Base-by-base conservation (phyloP, 2,797 vertebrate species). In the Coregonus sp. region DNA sequence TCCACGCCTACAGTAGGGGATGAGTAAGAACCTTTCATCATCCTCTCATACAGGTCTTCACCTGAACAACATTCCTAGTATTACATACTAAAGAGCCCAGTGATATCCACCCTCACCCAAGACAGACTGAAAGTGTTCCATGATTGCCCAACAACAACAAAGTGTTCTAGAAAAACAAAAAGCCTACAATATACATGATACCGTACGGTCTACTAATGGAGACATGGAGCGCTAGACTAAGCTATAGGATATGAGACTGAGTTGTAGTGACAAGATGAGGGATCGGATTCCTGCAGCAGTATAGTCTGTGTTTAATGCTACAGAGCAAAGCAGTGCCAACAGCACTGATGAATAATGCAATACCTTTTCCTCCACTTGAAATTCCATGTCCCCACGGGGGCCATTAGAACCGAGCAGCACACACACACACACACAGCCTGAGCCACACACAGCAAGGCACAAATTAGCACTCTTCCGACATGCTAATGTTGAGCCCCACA, bases 261-360 rank as follows among this genome's bases (percentile, higher is more conserved):
- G 31, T 33, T 2, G 31, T 33, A 33, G 31, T 70, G 79, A 76
- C 81, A 70, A 75, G 77, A 76, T 33, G 31, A 33, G 31, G 37
- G 3, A 1, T 31, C 63, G 65, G 80, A 77, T 81, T 65, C 77
- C 72, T 20, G 80, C 25, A 5, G 68, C n/a, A 3, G 35, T 11
- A 15, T 33, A 1, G 47, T 61, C 65, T 65, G 63, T 29, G 70
- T 54, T 40, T 35, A 56, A 54, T 9, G 76, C 72, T 73, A 16
- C 47, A 35, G 20, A 29, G 25, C 69, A 54, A 50, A 1, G 50
- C 70, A 47, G 40, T 31, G 63, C 72, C 65, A 66, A 54, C 20
- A 14, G 81, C 68, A 0, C 73, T n/a, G 51, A 85, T 82, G 73
- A 77, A 83, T 80, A 71, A 82, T 81, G 70, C 80, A 82, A 75